Base-by-base conservation (phyloP, 2,113 vertebrate genomes). In the Hemibagrus wyckioides region DNA sequence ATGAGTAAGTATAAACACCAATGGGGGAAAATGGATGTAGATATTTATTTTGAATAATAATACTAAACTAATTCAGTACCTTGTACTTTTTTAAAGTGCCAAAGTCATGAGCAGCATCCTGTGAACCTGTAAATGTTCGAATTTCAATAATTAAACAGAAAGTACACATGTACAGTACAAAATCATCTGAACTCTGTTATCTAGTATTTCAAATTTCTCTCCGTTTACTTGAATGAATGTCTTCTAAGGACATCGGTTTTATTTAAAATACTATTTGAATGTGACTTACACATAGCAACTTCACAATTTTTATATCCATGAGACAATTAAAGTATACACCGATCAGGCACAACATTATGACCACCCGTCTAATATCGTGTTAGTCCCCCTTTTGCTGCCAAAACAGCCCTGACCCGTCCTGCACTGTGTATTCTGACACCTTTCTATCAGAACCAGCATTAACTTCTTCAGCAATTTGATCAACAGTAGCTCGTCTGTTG, bases 91-190 rank as follows among this genome's bases (percentile, higher is more conserved):
- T 97, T 92, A 99, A 88, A 7, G 94, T 96, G 82, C 94, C 93
- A 91, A 97, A 94, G 92, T 99, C 97, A 89, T 99, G 97, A 69
- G 97, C 98, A 41, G 95, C 96, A 92, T 99, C 98, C 92, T 99
- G 98, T 79, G 98, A 99, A 65, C 96, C 97, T 99, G 23, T 50
- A 50, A 77, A 77, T 9, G 44, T n/a, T 77, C 52, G 3, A 75
- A 75, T 75, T 73, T 14, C 4, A 28, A 6, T 28, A 19, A 36
- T 36, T 69, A 69, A 36, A 69, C 17, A 36, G 33, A 21, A 19
- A 33, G 9, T 8, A 19, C 33, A 69, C 65, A 33, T 73, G 17
- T 69, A 17, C 15, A 69, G 65, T 69, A 36, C 30, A 69, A 69
- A 69, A 36, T 63, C n/a, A 63, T 1, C 61, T 14, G 2, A 36